Percentiles rank a stretch among this genome's conserved stretches.
Evolutionary conservation across 1,140 invertebrate species (phyloP).

Genomic region (Aphaenogaster floridana): DNA sequence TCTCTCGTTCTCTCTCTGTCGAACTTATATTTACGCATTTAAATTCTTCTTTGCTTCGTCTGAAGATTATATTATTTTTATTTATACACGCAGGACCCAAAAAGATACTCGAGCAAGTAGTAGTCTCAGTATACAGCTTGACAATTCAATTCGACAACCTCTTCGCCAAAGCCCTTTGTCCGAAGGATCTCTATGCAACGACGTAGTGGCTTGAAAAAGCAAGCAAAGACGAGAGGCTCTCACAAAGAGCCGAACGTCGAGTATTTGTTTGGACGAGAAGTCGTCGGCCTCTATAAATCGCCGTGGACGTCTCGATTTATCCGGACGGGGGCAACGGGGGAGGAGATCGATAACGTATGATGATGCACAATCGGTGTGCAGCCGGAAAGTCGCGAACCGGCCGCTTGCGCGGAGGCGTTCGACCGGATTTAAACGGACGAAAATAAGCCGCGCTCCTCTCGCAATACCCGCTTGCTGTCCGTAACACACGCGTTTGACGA

Average conservation of each 20-base stretch:
- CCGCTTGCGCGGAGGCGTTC: conserved; percentile 41
- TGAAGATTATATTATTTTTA: conserved; percentile 1
- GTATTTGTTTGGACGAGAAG: conserved; percentile 44
- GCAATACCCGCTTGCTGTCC: not conserved
- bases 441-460: conserved; percentile 23
- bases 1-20: not conserved
- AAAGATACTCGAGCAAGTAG: not conserved
- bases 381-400: conserved; percentile 4
- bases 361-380: conserved; percentile 13
- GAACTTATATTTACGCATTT: not conserved
- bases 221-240: conserved; percentile 29
- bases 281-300: conserved; percentile 20
- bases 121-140: not conserved
- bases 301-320: conserved; percentile 16
- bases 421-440: conserved; percentile 53
- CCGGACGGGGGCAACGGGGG: too few species aligned
- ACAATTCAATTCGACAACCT: not conserved
- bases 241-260: conserved; percentile 24
- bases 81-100: not conserved
- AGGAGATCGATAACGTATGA: conserved; percentile 40
- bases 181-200: not conserved
- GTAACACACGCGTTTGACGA: conserved; percentile 19
- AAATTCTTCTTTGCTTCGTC: not conserved
- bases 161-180: not conserved
- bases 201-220: not conserved